Evolutionary conservation across 2,888 invertebrate genomes (phyloP).

Genomic region (Pemphredon lugubris): DNA sequence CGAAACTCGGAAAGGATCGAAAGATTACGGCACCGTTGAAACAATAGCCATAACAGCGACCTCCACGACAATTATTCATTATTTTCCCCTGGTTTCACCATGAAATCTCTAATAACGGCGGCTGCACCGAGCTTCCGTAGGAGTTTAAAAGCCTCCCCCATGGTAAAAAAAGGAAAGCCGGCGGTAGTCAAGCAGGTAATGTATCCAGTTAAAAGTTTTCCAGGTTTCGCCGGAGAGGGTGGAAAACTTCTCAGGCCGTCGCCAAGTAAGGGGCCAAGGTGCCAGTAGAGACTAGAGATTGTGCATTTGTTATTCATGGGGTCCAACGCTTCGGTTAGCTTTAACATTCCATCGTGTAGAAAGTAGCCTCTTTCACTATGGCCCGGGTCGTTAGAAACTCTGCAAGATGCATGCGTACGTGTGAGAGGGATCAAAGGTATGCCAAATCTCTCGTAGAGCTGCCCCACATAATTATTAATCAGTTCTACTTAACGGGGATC

Average conservation of each 20-base stretch:
- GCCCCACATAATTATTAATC: slow-evolving; percentile 8
- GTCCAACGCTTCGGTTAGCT: slow-evolving; percentile 70
- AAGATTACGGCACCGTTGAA: slow-evolving; percentile 29
- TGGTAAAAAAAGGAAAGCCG: slow-evolving; percentile 69
- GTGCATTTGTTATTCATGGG: slow-evolving; percentile 79
- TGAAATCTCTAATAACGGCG: slow-evolving; percentile 71
- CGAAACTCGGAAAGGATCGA: no score
- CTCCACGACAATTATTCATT: slow-evolving; percentile 64
- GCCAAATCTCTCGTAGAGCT: not conserved
- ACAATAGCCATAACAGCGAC: slow-evolving; percentile 55
- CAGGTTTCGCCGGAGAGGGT: slow-evolving; percentile 66
- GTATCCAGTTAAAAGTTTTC: slow-evolving; percentile 80
- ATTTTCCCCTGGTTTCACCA: slow-evolving; percentile 58
- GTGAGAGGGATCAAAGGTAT: slow-evolving; percentile 10
- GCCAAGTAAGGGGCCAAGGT: slow-evolving; percentile 64
- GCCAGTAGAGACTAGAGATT: slow-evolving; percentile 71
- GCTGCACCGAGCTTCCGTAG: slow-evolving; percentile 59
- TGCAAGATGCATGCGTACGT: slow-evolving; percentile 22
- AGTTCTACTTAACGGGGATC: no score
- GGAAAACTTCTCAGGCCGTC: slow-evolving; percentile 67
- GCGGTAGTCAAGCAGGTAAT: slow-evolving; percentile 76
- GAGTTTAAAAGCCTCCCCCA: slow-evolving; percentile 69
- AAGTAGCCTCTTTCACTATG: slow-evolving; percentile 56
- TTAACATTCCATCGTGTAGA: slow-evolving; percentile 72
- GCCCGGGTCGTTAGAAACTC: slow-evolving; percentile 28